Conservation (phyloP, 1,140 invertebrate genomes). For the Hirudo medicinalis region DNA sequence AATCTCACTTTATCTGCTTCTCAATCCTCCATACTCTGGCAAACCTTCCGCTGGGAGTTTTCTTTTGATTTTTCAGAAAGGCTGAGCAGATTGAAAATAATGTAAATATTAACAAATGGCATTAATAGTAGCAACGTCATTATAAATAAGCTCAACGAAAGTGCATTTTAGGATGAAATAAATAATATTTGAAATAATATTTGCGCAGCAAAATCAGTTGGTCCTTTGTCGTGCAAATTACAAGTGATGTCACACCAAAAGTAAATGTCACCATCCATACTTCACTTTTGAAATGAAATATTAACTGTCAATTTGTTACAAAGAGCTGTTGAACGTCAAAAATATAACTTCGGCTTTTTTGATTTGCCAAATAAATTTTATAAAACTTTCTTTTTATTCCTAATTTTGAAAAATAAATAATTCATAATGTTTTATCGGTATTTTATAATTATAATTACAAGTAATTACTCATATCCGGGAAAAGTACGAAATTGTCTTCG, state of each 20-base stretch:
- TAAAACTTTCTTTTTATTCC: no score
- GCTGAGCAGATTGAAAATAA: background rate
- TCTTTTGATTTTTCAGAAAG: conserved; percentile 18
- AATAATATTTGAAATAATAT: no score
- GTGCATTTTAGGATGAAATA: no score
- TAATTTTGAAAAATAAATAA: background rate
- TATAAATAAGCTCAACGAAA: background rate
- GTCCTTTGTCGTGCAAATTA: no score
- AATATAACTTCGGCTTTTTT: no score
- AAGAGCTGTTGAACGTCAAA: no score
- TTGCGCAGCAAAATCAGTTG: no score
- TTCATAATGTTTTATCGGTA: background rate
- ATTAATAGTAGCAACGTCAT: background rate
- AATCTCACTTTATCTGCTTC: conserved; percentile 21
- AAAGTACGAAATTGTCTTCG: conserved; percentile 49
- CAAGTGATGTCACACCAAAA: no score
- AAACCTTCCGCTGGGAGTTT: conserved; percentile 12
- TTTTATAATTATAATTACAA: conserved; percentile 5
- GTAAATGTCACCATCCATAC: no score
- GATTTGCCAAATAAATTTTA: no score
- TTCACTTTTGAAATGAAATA: no score
- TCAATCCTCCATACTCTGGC: conserved; percentile 21
- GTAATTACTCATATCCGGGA: conserved; percentile 28
- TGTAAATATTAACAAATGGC: conserved; percentile 11
- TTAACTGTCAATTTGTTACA: no score